phyloP scores from a whole-genome alignment of 2,113 vertebrate genomes.

The Parus major region DNA sequence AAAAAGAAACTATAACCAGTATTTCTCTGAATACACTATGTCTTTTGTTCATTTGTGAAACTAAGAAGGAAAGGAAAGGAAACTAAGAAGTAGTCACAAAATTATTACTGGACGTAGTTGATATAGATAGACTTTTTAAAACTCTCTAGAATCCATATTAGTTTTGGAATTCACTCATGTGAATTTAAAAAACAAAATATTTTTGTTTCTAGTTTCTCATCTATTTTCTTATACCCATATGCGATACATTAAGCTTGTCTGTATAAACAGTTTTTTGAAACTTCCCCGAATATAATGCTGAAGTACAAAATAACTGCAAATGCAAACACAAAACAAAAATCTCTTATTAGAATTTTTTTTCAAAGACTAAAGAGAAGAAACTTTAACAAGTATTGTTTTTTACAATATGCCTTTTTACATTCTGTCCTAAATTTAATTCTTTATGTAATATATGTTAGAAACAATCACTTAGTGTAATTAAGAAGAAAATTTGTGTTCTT shows the following conservation, averaged over 20 bases:
- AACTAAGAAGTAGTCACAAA: neutral
- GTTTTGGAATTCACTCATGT: neutral
- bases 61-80: neutral
- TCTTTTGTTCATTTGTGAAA: neutral
- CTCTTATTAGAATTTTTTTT: neutral
- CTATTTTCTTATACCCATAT: neutral
- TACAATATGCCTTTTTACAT: neutral
- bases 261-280: neutral
- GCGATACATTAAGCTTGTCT: neutral
- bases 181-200: neutral
- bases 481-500: neutral
- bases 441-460: neutral
- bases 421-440: neutral
- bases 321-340: neutral
- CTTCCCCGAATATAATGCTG: neutral
- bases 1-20: neutral
- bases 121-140: neutral
- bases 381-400: neutral
- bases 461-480: neutral
- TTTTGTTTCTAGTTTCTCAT: neutral
- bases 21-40: neutral
- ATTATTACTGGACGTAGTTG: neutral
- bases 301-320: neutral
- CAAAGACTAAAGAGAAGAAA: neutral
- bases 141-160: neutral